These are phyloP conservation scores for Ailurus styani DNA, from an alignment of 2,113 vertebrate species.

Conservation along the genomic window DNA sequence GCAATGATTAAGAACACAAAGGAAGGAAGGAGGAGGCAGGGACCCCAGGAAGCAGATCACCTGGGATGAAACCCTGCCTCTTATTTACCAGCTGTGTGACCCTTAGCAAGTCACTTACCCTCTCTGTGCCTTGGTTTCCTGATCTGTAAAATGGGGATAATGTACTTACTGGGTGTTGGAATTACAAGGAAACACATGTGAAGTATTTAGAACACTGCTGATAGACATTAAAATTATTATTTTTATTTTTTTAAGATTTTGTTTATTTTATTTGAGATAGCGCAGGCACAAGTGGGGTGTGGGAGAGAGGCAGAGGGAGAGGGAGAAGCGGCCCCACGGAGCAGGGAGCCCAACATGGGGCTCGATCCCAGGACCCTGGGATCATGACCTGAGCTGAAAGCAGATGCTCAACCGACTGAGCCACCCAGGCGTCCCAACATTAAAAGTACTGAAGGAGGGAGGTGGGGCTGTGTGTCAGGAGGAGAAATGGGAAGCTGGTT, in stretches of 20 bases:
- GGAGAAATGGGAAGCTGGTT: background rate
- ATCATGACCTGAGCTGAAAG: no score
- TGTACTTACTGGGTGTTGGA: background rate
- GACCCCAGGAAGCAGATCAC: fast-evolving
- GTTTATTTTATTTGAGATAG: no score
- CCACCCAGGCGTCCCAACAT: background rate
- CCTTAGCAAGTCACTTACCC: background rate
- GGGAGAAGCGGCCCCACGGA: background rate
- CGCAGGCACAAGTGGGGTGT: fast-evolving
- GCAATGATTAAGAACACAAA: background rate
- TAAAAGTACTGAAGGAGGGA: background rate
- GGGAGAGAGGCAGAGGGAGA: background rate
- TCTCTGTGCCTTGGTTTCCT: background rate
- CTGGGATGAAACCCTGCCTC: background rate
- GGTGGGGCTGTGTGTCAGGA: background rate
- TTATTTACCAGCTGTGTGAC: background rate
- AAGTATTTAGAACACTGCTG: background rate
- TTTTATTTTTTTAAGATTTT: no score
- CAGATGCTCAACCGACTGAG: no score
- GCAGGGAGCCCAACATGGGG: no score
- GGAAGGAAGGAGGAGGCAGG: background rate
- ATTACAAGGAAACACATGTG: background rate
- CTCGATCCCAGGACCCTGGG: no score
- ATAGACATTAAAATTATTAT: background rate
- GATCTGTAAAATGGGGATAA: background rate